Conservation (phyloP, 2,113 vertebrate genomes). For the Carassius gibelio region DNA sequence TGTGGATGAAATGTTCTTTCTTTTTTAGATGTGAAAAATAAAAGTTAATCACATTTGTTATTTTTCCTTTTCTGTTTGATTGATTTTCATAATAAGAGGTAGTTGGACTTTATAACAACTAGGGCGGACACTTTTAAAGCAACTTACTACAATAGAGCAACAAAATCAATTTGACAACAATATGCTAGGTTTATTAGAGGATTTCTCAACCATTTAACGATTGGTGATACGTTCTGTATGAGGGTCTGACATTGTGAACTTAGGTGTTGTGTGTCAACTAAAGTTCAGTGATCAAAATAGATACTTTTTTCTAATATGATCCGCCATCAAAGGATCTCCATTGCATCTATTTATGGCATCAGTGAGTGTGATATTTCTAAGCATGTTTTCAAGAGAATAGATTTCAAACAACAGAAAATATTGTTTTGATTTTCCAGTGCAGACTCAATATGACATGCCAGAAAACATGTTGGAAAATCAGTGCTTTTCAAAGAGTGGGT, state of each 20-base stretch:
- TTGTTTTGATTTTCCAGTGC: neutral
- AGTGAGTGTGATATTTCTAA: too few species aligned
- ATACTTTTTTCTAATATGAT: too few species aligned
- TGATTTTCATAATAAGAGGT: neutral
- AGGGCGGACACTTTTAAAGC: neutral
- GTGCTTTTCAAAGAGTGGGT: conserved; percentile 12
- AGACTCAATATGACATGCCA: conserved; percentile 4
- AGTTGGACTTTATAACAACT: neutral
- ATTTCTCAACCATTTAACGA: neutral
- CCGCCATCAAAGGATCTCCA: too few species aligned
- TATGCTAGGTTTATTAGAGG: too few species aligned
- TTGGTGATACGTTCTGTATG: neutral
- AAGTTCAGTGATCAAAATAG: too few species aligned
- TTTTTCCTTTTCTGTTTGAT: neutral
- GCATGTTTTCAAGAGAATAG: too few species aligned
- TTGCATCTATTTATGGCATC: too few species aligned
- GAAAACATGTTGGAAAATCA: conserved; percentile 34
- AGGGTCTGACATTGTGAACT: too few species aligned
- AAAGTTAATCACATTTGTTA: neutral
- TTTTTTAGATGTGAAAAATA: neutral
- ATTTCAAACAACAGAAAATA: too few species aligned
- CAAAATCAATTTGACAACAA: neutral
- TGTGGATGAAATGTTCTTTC: neutral
- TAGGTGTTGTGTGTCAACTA: too few species aligned
- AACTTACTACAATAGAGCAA: neutral